Conservation (phyloP, 92 coral and sea anemone genomes). For the Phenganax marumi region DNA sequence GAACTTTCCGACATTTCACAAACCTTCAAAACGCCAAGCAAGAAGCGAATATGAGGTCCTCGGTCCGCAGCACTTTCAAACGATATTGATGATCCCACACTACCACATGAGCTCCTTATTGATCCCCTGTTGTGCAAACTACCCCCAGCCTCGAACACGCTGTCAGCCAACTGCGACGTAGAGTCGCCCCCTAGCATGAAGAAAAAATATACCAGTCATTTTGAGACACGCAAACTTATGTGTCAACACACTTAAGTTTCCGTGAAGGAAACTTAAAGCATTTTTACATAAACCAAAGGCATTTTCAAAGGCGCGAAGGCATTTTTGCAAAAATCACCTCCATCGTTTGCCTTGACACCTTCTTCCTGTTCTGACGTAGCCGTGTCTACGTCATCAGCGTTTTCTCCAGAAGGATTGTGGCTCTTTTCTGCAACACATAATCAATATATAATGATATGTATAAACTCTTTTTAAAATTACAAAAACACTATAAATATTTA, state of each 20-base stretch:
- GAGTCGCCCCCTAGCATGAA: neutral
- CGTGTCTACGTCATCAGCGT: constrained; percentile 15
- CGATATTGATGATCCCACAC: constrained; percentile 33
- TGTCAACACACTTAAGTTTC: too few species aligned
- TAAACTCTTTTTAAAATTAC: neutral
- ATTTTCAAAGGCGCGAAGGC: too few species aligned
- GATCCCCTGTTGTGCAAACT: constrained; percentile 4
- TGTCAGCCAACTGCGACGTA: constrained; percentile 2
- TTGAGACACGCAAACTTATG: too few species aligned
- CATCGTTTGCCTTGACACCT: neutral
- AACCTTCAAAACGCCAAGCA: constrained; percentile 42
- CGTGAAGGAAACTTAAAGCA: too few species aligned
- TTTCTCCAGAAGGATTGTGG: neutral
- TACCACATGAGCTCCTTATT: constrained; percentile 17
- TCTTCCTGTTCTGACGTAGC: constrained; percentile 7
- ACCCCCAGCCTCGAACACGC: constrained; percentile 12
- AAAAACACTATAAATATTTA: neutral
- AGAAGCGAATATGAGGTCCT: constrained; percentile 35
- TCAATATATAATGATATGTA: neutral
- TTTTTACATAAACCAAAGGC: too few species aligned
- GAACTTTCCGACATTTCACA: neutral
- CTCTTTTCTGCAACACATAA: constrained; percentile 13
- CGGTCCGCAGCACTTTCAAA: constrained; percentile 35
- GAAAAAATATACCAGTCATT: neutral
- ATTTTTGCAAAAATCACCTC: neutral